Conservation (phyloP, 2,888 invertebrate species). For the Choreutis nemorana region DNA sequence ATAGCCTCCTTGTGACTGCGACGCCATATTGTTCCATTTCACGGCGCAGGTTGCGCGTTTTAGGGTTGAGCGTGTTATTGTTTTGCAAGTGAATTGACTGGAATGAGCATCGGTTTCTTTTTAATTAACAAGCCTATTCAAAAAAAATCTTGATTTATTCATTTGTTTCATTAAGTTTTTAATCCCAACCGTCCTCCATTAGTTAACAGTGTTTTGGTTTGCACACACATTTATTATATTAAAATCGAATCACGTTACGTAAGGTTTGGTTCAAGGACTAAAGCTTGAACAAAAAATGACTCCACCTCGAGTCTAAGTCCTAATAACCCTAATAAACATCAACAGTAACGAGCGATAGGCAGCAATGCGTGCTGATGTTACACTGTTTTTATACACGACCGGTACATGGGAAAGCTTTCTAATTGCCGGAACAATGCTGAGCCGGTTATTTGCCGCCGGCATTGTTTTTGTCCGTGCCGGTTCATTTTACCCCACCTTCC, state of each 20-base stretch:
- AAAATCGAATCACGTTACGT: too few species aligned
- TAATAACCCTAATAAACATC: conserved; percentile 66
- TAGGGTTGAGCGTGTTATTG: conserved; percentile 18
- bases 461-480: conserved; percentile 66
- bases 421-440: conserved; percentile 68
- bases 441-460: conserved; percentile 65
- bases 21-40: conserved; percentile 41
- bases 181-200: too few species aligned
- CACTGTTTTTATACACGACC: conserved; percentile 65
- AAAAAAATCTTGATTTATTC: conserved; percentile 18
- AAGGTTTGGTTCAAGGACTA: too few species aligned
- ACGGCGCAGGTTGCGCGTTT: conserved; percentile 31
- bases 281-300: too few species aligned
- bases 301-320: conserved; percentile 55
- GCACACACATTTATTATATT: too few species aligned
- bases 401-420: conserved; percentile 68
- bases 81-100: background rate
- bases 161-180: conserved; percentile 8
- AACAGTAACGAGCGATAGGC: conserved; percentile 64
- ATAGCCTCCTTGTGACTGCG: conserved; percentile 50
- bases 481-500: conserved; percentile 62
- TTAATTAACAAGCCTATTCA: conserved; percentile 3
- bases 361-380: conserved; percentile 65
- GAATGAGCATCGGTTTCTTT: conserved; percentile 2
- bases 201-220: too few species aligned